phyloP scores from a whole-genome alignment of 2,113 vertebrate species.

The Tretioscincus oriximinensis region DNA sequence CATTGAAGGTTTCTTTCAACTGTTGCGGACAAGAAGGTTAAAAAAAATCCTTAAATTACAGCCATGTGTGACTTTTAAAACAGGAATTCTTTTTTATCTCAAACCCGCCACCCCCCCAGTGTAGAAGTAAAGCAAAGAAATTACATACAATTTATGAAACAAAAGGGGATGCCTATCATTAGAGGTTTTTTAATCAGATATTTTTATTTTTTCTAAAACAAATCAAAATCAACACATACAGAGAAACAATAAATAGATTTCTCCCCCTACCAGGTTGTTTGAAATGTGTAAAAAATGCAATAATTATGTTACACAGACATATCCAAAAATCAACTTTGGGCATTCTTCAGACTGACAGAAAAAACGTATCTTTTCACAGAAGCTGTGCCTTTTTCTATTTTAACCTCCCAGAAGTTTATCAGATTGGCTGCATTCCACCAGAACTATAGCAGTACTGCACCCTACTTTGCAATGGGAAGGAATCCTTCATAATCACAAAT shows the following conservation, averaged over 20 bases:
- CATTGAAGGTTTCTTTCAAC: constrained; percentile 88
- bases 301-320: constrained; percentile 42
- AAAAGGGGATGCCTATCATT: constrained; percentile 79
- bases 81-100: constrained; percentile 83
- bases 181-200: constrained; percentile 70
- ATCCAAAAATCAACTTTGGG: neutral
- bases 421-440: too few species aligned
- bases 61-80: constrained; percentile 87
- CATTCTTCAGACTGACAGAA: too few species aligned
- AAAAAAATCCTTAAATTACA: constrained; percentile 82
- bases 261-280: constrained; percentile 6
- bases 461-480: too few species aligned
- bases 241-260: constrained; percentile 53
- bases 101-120: constrained; percentile 72
- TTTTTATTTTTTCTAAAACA: constrained; percentile 64
- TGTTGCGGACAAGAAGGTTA: constrained; percentile 81
- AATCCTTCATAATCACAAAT: too few species aligned
- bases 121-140: constrained; percentile 66
- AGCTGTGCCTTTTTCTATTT: too few species aligned
- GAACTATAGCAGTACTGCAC: too few species aligned
- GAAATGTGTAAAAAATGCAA: constrained; percentile 26
- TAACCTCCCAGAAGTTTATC: too few species aligned
- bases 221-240: constrained; percentile 63
- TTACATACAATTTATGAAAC: constrained; percentile 79
- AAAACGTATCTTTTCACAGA: too few species aligned